Conservation (phyloP, 1,140 invertebrate genomes). For the Monomorium pharaonis region DNA sequence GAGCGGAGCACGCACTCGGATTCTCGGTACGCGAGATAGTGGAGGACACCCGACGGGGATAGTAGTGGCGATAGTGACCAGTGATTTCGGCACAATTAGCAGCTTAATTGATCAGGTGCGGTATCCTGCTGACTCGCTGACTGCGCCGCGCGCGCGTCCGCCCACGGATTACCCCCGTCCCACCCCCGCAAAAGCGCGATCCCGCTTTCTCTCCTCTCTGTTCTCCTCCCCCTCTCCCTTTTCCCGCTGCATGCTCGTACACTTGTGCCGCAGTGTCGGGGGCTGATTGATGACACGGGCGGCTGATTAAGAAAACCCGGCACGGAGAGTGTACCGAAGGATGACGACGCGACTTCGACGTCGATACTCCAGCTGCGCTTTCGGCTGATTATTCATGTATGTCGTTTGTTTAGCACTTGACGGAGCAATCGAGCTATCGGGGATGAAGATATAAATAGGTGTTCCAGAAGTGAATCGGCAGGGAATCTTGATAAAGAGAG, state of each 20-base stretch:
- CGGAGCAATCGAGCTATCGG: constrained; percentile 6
- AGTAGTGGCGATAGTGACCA: constrained; percentile 55
- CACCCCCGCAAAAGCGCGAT: neutral
- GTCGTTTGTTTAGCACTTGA: neutral
- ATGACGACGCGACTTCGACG: neutral
- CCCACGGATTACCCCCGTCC: neutral
- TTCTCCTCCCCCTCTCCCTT: neutral
- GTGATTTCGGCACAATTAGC: constrained; percentile 65
- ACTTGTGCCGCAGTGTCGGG: constrained; percentile 32
- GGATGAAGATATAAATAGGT: constrained; percentile 34
- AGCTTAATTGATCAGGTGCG: constrained; percentile 74
- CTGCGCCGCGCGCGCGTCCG: constrained; percentile 1
- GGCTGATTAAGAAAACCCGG: constrained; percentile 26
- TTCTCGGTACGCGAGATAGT: constrained; percentile 64
- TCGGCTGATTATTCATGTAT: neutral
- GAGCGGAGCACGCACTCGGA: constrained; percentile 27
- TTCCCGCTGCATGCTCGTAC: neutral
- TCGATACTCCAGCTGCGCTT: neutral
- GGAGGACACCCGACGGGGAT: constrained; percentile 32
- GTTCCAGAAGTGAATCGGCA: constrained; percentile 4
- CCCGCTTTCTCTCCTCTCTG: neutral
- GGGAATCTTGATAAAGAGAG: neutral
- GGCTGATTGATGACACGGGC: constrained; percentile 30
- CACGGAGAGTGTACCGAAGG: neutral
- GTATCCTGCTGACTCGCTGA: constrained; percentile 56